Percentiles rank a stretch among this genome's conserved stretches.
Conservation (phyloP, 2,888 invertebrate genomes). For the Lasiommata megera region DNA sequence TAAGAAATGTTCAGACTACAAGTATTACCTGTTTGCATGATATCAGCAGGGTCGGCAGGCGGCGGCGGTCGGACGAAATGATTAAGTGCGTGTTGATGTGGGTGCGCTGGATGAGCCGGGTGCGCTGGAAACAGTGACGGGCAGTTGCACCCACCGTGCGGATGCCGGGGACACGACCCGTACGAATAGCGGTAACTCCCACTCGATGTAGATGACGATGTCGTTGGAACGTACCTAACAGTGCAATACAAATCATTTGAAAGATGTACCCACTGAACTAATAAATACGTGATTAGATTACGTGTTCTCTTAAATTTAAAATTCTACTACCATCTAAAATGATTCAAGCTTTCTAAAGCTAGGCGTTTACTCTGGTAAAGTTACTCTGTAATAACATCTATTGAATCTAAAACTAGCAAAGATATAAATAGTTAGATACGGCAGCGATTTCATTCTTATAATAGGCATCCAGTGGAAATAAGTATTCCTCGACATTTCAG, state of each 20-base stretch:
- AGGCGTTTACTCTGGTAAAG: conserved; percentile 3
- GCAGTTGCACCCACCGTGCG: conserved; percentile 88
- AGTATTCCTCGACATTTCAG: too few species aligned
- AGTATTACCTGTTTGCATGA: conserved; percentile 70
- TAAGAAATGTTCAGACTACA: background rate
- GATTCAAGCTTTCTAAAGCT: conserved; percentile 53
- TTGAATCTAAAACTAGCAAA: conserved; percentile 7
- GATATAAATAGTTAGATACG: too few species aligned
- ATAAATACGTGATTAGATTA: background rate
- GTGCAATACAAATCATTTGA: background rate
- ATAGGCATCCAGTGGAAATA: too few species aligned
- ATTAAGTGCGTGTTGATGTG: conserved; percentile 79
- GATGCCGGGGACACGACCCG: conserved; percentile 86
- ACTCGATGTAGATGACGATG: conserved; percentile 65
- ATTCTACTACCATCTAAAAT: conserved; percentile 31
- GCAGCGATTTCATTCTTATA: too few species aligned
- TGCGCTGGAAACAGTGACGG: conserved; percentile 70
- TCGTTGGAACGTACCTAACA: conserved; percentile 83
- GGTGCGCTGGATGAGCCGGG: conserved; percentile 74
- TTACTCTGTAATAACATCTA: conserved; percentile 15
- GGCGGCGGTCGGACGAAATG: conserved; percentile 77
- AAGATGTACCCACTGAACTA: background rate
- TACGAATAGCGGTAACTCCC: conserved; percentile 79
- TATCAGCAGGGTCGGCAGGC: conserved; percentile 73
- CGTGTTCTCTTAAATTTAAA: background rate